These are phyloP conservation scores for Atrina japonica DNA, from an alignment of 2,888 invertebrate genomes.

Conservation along the genomic window DNA sequence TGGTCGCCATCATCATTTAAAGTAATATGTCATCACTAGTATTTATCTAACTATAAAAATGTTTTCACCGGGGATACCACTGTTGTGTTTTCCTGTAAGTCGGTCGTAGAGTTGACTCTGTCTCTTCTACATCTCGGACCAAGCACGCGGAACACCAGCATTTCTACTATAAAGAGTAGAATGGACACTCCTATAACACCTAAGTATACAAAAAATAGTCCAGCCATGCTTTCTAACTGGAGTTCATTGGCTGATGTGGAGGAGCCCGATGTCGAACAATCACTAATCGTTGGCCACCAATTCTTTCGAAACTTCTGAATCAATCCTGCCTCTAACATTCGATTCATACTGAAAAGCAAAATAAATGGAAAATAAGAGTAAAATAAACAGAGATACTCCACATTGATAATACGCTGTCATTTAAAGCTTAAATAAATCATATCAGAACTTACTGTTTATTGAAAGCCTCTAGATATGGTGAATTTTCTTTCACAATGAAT, in stretches of 20 bases:
- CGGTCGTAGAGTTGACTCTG: conserved; percentile 1
- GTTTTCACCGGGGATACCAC: too few relatives aligned
- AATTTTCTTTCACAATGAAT: conserved; percentile 54
- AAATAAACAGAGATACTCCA: neutral
- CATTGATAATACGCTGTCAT: neutral
- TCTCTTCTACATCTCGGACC: neutral
- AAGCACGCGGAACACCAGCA: conserved; percentile 1
- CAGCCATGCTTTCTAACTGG: conserved; percentile 58
- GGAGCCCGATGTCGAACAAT: conserved; percentile 46
- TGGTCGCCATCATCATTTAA: too few relatives aligned
- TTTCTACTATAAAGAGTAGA: conserved; percentile 47
- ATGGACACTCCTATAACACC: conserved; percentile 45
- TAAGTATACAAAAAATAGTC: conserved; percentile 59
- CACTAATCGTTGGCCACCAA: conserved; percentile 60
- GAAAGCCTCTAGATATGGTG: conserved; percentile 49
- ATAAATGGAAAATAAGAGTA: too few relatives aligned
- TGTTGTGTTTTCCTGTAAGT: neutral
- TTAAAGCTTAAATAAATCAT: too few relatives aligned
- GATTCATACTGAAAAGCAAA: conserved; percentile 56
- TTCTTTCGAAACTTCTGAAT: conserved; percentile 60
- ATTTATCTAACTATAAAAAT: too few relatives aligned
- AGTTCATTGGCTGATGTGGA: conserved; percentile 52
- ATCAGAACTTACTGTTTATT: conserved; percentile 58
- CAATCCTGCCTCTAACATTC: conserved; percentile 65
- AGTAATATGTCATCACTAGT: too few relatives aligned